phyloP scores from a whole-genome alignment of 2,113 vertebrate species.

The Lethenteron camtschaticum region DNA sequence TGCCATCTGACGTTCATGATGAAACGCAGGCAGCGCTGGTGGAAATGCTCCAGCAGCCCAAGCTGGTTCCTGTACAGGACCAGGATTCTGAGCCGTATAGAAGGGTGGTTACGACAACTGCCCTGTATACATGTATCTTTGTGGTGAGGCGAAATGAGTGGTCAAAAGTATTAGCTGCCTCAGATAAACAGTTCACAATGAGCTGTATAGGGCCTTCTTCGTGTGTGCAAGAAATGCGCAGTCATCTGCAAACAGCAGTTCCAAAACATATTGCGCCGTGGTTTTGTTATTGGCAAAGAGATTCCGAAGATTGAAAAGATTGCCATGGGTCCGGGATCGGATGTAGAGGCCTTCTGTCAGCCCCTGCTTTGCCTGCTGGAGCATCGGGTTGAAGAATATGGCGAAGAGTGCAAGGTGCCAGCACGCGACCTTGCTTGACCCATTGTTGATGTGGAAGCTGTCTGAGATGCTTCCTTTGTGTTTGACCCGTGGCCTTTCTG shows the following conservation, averaged over 20 bases:
- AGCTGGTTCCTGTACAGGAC: background rate
- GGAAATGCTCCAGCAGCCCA: background rate
- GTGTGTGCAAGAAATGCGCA: too few relatives aligned
- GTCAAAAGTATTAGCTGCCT: too few relatives aligned
- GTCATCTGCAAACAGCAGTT: too few relatives aligned
- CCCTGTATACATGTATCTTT: background rate
- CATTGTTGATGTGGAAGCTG: background rate
- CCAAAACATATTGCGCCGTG: too few relatives aligned
- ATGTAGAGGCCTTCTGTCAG: background rate
- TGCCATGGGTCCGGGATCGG: background rate
- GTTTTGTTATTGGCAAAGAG: too few relatives aligned
- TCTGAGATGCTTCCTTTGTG: too few relatives aligned
- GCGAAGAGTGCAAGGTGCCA: background rate
- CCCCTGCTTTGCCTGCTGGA: background rate
- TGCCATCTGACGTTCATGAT: background rate
- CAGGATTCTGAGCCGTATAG: background rate
- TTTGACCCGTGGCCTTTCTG: too few relatives aligned
- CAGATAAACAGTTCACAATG: too few relatives aligned
- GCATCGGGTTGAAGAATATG: conserved; percentile 1
- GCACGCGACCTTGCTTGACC: background rate
- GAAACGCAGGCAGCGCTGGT: background rate
- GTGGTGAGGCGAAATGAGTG: background rate
- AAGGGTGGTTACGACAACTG: background rate
- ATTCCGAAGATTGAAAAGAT: background rate
- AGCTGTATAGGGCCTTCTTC: too few relatives aligned